A percentile compares a stretch with the other conserved stretches of the same genome.
Conservation (phyloP, 2,797 vertebrate species). For the Aphelocoma californica region DNA sequence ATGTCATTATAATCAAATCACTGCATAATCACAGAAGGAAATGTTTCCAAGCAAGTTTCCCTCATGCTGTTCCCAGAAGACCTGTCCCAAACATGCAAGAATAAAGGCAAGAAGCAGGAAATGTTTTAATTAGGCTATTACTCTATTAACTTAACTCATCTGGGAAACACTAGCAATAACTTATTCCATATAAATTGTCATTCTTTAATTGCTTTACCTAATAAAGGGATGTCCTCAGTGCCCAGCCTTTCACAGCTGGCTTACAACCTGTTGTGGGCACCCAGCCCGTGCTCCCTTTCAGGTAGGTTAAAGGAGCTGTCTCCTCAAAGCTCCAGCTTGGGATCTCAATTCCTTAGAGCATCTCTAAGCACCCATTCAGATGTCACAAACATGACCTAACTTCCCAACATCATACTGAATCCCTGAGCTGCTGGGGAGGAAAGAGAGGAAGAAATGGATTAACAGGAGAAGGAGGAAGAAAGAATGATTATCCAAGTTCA, state of each 20-base stretch:
- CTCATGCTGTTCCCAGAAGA: not conserved
- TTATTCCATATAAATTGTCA: not conserved
- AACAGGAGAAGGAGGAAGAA: not conserved
- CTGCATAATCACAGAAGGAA: not conserved
- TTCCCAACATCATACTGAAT: not conserved
- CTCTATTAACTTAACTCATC: not conserved
- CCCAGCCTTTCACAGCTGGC: not conserved
- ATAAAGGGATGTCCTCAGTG: not conserved
- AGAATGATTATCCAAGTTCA: not conserved
- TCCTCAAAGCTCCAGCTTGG: not conserved
- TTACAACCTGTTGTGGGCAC: not conserved
- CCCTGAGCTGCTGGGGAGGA: not conserved
- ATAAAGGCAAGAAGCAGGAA: not conserved
- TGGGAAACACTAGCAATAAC: not conserved
- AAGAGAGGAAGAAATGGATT: not conserved
- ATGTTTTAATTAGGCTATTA: slow-evolving; percentile 26
- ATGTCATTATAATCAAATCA: not conserved
- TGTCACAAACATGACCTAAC: not conserved
- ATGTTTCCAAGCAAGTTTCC: not conserved
- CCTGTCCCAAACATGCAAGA: not conserved
- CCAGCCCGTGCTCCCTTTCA: not conserved
- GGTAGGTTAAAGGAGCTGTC: not conserved
- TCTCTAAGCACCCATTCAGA: not conserved
- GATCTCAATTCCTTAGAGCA: not conserved
- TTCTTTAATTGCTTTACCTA: not conserved